A percentile compares a stretch with the other conserved stretches of the same genome.
These are phyloP conservation scores for Gnathonemus longibarbis DNA, from an alignment of 2,113 vertebrate genomes.

Conservation along the genomic window DNA sequence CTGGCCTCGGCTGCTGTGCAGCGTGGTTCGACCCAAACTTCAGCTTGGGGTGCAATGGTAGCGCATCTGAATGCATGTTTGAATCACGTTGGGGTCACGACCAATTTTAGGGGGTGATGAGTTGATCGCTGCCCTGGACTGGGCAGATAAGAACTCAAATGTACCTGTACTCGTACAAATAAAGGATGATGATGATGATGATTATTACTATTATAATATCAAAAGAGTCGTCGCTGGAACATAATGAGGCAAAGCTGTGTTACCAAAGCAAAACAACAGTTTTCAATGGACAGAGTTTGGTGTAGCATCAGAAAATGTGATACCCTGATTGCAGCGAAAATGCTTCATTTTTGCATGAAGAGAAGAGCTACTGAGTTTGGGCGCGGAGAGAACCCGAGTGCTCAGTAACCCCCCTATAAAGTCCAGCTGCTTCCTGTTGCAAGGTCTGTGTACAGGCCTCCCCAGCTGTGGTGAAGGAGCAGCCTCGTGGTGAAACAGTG, in stretches of 20 bases:
- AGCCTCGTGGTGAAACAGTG: neutral
- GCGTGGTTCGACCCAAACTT: neutral
- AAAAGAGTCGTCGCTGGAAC: neutral
- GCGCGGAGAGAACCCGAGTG: neutral
- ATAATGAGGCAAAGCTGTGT: neutral
- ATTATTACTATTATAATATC: too few species aligned
- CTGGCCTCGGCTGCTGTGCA: neutral
- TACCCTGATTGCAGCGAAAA: neutral
- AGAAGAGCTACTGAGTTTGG: neutral
- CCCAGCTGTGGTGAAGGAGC: neutral
- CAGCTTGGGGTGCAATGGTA: neutral
- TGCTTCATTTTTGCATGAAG: neutral
- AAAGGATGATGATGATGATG: neutral
- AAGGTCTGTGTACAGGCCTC: neutral
- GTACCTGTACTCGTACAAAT: neutral
- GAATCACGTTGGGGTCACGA: neutral
- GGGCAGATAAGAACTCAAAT: neutral
- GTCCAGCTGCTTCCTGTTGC: neutral
- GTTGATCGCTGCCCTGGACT: neutral
- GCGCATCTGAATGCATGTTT: neutral
- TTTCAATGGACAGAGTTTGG: neutral
- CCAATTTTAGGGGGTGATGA: neutral
- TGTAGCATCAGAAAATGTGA: neutral
- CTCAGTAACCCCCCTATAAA: neutral
- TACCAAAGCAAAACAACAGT: neutral